Base-by-base conservation (phyloP, 2,888 invertebrate species). In the Idaea dimidiata region DNA sequence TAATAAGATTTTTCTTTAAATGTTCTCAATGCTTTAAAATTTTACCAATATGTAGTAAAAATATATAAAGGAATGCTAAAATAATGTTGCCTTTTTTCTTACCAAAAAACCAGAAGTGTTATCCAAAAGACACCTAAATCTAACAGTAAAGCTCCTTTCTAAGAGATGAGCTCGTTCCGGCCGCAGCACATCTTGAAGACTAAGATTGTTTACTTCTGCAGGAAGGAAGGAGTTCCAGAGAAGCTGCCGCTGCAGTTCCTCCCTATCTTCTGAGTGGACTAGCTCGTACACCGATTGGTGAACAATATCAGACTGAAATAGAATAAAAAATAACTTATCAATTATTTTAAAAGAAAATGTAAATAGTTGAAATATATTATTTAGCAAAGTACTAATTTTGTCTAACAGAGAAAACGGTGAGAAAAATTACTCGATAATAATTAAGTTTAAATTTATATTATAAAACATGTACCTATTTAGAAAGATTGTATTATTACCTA, bases 41-140 rank as follows among this genome's bases (percentile, higher is more conserved):
- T 5, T 24, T 24, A 24, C 24, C 5, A n/a, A n/a, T 24, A 24
- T 24, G 24, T 24, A 24, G 54, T 61, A 58, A 16, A 59, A 55
- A 32, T 66, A 43, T 33, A 17, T 16, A 53, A 24, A 32, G n/a
- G n/a, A n/a, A n/a, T n/a, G n/a, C n/a, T n/a, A n/a, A 31, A 5
- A 60, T 55, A 59, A 54, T 53, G 1, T 33, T 0, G 16, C 6
- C 0, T n/a, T 17, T 58, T 16, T n/a, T 72, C 96, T 95, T 89
- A 98, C 98, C 94, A 99, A 95, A 92, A 99, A 99, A 67, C 99
- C 99, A 78, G 99, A 99, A 79, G 99, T 99, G 91, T 99, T 99
- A 93, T 99, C 99, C 80, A 99, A 94, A 54, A 99, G 95, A 94
- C 99, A 99, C 80, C 99, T 96, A 94, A 99, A 99, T 84, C 99